Percentiles rank a stretch among this genome's conserved stretches.
Conservation (phyloP, 2,888 invertebrate species). For the Psylliodes chrysocephalus region DNA sequence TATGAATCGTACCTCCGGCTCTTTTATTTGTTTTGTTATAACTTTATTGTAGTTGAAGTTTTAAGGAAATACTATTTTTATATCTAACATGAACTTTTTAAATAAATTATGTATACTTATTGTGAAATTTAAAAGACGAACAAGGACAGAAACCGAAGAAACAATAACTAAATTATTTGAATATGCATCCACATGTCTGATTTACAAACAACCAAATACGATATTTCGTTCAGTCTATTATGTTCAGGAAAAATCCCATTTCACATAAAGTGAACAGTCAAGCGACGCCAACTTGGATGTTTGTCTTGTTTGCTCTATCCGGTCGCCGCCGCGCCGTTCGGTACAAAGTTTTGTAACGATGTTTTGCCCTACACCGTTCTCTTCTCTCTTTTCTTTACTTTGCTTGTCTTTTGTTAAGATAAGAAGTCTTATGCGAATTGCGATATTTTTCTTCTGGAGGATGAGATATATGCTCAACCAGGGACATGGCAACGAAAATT, state of each 20-base stretch:
- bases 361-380: conserved; percentile 51
- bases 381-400: conserved; percentile 42
- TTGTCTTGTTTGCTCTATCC: conserved; percentile 58
- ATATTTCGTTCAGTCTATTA: conserved; percentile 33
- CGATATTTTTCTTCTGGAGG: conserved; percentile 21
- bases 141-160: not conserved
- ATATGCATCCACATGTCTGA: conserved; percentile 27
- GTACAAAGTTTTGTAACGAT: conserved; percentile 54
- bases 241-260: conserved; percentile 42
- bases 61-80: too few species aligned
- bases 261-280: conserved; percentile 51
- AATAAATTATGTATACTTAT: too few species aligned
- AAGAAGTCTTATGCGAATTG: conserved; percentile 55
- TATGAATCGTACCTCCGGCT: too few species aligned
- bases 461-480: conserved; percentile 20
- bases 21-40: too few species aligned
- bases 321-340: too few species aligned
- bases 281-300: conserved; percentile 57
- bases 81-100: too few species aligned
- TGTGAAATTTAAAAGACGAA: too few species aligned
- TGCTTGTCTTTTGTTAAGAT: conserved; percentile 54
- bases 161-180: conserved; percentile 14
- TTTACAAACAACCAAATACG: conserved; percentile 28
- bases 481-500: conserved; percentile 6
- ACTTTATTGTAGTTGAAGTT: too few species aligned